Base-by-base conservation (phyloP, 2,797 vertebrate species). In the Aldrovandia affinis region DNA sequence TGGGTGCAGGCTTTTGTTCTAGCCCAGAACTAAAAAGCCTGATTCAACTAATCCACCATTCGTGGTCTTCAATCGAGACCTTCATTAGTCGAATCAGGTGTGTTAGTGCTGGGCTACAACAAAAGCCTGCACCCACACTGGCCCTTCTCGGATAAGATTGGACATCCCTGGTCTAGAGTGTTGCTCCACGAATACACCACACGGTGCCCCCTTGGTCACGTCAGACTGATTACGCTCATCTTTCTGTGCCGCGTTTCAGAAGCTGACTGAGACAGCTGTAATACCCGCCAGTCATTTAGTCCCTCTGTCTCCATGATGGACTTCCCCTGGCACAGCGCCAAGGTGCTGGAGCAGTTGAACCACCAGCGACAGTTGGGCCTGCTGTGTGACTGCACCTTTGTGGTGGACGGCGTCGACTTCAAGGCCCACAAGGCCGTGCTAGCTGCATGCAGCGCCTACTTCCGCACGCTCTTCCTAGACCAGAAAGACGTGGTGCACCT, bases 401-500 rank as follows among this genome's bases (percentile, higher is more conserved):
- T 99, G 86, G 98, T 99, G 90, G 97, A 99, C 0, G 98, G 98
- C 7, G 96, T 99, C 3, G 94, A 98, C 93, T 99, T 99, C 89
- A 99, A 99, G 90, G 98, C 98, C 36, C 98, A 99, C 90, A 99
- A 99, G 89, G 97, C 97, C 0, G 96, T 99, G 86, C 93, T 99
- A 91, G 98, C 98, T 0, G 98, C 98, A 78, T 99, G 98, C 93
- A 99, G 98, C 0, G 94, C 96, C n/a, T 99, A 99, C 84, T 98
- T 99, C 93, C 96, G 96, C 87, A 98, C 97, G 86, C 97, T 99
- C 57, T 99, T 99, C 0, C 92, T 97, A 36, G 98, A 99, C 89
- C 98, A 99, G 95, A 99, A 99, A 88, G 98, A 99, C 0, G 98
- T 99, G 91, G 98, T 99, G 85, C 98, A 99, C 92, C 93, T 99